Percentiles rank a stretch among this genome's conserved stretches.
phyloP scores from a whole-genome alignment of 2,113 vertebrate genomes.

The Ranitomeya variabilis region DNA sequence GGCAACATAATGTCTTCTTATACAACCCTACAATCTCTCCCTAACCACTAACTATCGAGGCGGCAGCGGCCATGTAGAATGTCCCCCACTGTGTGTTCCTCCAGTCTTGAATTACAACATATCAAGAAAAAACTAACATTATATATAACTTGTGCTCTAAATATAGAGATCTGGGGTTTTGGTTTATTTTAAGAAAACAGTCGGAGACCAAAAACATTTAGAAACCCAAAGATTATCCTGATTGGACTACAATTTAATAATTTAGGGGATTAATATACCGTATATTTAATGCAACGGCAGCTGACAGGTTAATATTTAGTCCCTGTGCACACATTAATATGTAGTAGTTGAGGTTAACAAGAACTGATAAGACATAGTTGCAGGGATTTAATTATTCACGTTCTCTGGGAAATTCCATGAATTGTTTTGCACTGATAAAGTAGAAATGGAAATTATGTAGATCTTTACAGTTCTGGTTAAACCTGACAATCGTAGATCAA shows the following conservation, averaged over 20 bases:
- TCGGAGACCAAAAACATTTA: conserved; percentile 15
- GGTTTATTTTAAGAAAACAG: conserved; percentile 26
- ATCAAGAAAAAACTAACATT: background rate
- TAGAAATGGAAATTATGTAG: background rate
- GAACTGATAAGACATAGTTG: conserved; percentile 2
- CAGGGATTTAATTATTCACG: background rate
- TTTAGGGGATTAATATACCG: conserved; percentile 21
- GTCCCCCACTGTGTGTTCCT: conserved; percentile 26
- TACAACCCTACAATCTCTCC: conserved; percentile 20
- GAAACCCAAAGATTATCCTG: conserved; percentile 10
- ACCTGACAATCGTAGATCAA: background rate
- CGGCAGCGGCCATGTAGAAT: conserved; percentile 10
- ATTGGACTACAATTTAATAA: conserved; percentile 43
- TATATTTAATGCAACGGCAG: conserved; percentile 2
- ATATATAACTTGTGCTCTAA: conserved; percentile 22
- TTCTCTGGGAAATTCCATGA: background rate
- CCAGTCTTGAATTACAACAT: conserved; percentile 47
- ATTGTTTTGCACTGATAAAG: background rate
- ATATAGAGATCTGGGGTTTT: conserved; percentile 32
- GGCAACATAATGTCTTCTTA: conserved; percentile 10
- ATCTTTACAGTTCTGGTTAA: background rate
- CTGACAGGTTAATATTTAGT: conserved; percentile 5
- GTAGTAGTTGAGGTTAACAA: background rate
- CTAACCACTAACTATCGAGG: conserved; percentile 27
- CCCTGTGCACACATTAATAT: background rate